A percentile compares a stretch with the other conserved stretches of the same genome.
Conservation (phyloP, 2,888 invertebrate species). For the Bruchidius siliquastri region DNA sequence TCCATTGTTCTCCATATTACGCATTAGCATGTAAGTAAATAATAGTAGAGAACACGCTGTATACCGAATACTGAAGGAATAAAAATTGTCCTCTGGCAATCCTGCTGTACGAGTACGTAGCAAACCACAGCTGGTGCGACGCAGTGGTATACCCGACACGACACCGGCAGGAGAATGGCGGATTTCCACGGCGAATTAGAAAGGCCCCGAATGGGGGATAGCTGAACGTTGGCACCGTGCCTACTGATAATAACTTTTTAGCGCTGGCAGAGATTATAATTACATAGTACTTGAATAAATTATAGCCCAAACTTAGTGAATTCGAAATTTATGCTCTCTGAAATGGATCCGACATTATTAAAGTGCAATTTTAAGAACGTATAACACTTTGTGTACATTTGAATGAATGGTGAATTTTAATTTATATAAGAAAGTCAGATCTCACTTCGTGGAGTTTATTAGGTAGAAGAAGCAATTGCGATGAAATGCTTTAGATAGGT, state of each 20-base stretch:
- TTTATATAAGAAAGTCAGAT: conserved; percentile 3
- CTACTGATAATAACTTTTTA: conserved; percentile 24
- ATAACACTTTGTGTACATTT: conserved; percentile 17
- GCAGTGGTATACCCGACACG: neutral
- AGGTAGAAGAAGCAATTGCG: neutral
- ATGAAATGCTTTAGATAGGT: neutral
- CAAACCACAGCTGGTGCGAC: neutral
- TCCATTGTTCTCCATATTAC: too few species aligned
- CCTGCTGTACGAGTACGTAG: too few species aligned
- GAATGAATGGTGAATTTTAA: conserved; percentile 20
- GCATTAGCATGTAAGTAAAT: too few species aligned
- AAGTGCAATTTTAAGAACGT: conserved; percentile 21
- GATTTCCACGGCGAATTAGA: neutral
- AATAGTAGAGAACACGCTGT: too few species aligned
- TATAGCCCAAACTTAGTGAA: conserved; percentile 18
- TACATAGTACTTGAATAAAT: conserved; percentile 23
- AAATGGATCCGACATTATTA: conserved; percentile 22
- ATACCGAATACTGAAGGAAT: too few species aligned
- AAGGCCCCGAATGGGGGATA: neutral
- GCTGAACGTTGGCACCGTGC: conserved; percentile 7
- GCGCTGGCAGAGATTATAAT: conserved; percentile 21
- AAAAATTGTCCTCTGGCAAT: too few species aligned
- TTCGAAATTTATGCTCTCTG: conserved; percentile 19
- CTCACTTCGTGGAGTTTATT: neutral
- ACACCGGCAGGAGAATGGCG: neutral